Evolutionary conservation across 2,113 vertebrate species (phyloP), one percentile per base, ranked within the genome.

Genomic region (Cinclus mexicanus): DNA sequence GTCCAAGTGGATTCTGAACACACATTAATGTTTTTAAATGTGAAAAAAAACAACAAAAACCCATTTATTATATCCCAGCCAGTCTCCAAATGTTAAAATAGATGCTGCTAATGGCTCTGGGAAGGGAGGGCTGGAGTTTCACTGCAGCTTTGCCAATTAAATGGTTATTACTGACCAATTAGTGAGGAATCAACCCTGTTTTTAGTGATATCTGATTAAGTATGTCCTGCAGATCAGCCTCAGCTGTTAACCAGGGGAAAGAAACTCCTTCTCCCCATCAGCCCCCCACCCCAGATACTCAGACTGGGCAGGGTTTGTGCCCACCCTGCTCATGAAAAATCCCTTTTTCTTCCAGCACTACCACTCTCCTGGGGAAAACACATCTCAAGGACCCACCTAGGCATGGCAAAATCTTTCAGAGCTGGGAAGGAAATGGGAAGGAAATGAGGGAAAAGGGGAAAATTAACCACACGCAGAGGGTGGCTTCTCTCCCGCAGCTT

Each of bases 381-480:
- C 47, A 81, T 25, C 64, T 64, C 65, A 55, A 26, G 65, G 31
- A 74, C 33, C 64, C 33, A 49, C 22, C 63, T 17, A 15, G 59
- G 50, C 29, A 60, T 0, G 3, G 59, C 41, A 55, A 83, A 91
- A 63, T 46, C 47, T 93, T 94, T 39, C 1, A 12, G 76, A 92
- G 49, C 17, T 0, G 0, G 75, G 80, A 76, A 90, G 90, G 79
- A 97, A 95, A 93, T 71, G 89, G 87, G 80, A 85, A 95, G 93
- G 93, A 94, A 94, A 94, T 93, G 56, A 94, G 23, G 47, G 80
- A 74, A 89, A 95, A 87, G 75, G 64, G 65, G 91, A 39, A 95
- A 91, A 95, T 64, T 16, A 82, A 63, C 83, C 63, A 53, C 69
- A 65, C 23, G 1, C 57, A 55, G 83, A 90, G 83, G 80, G 76